Base-by-base conservation (phyloP, 2,113 vertebrate genomes). In the Pachyramphus minor region DNA sequence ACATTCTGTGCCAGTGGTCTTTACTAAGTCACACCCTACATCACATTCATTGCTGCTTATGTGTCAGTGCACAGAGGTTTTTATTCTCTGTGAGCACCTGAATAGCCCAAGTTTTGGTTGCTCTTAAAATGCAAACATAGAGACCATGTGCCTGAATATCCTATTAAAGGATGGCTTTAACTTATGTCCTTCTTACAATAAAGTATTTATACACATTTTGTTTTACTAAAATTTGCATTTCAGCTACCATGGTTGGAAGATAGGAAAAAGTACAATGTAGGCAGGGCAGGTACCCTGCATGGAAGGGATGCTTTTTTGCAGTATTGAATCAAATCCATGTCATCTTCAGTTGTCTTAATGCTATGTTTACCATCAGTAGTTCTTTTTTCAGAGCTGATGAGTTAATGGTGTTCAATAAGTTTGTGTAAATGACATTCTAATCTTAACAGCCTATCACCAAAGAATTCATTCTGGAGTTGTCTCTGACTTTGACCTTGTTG, bases 191-290 rank as follows among this genome's bases (percentile, higher is more conserved):
- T 68, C 10, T 83, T 18, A 9, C 21, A 47, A 47, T 12, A 18
- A 6, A 30, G 5, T 25, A 42, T 8, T 68, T 13, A 17, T 14
- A n/a, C 15, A 41, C 20, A 35, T 49, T 72, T 33, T 35, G 3
- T 39, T 2, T 42, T 49, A 19, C 14, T 30, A 2, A 59, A 59
- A 50, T 42, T 16, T 21, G 2, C 33, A 47, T 81, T 81, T 59
- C 16, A 53, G 33, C 35, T 64, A 5, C 11, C 2, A 14, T 58
- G 37, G n/a, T 53, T 84, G 78, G 73, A 84, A 69, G 25, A 20
- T 3, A 2, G 1, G 3, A 33, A 3, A 22, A 52, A n/a, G 25
- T 10, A 19, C 9, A 42, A 12, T 18, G 4, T 16, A 33, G 16
- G 12, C 30, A 71, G 64, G 14, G 52, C 45, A 63, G n/a, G 16